Percentiles rank a stretch among this genome's conserved stretches.
phyloP scores from a whole-genome alignment of 2,113 vertebrate genomes.

The Spea bombifrons region DNA sequence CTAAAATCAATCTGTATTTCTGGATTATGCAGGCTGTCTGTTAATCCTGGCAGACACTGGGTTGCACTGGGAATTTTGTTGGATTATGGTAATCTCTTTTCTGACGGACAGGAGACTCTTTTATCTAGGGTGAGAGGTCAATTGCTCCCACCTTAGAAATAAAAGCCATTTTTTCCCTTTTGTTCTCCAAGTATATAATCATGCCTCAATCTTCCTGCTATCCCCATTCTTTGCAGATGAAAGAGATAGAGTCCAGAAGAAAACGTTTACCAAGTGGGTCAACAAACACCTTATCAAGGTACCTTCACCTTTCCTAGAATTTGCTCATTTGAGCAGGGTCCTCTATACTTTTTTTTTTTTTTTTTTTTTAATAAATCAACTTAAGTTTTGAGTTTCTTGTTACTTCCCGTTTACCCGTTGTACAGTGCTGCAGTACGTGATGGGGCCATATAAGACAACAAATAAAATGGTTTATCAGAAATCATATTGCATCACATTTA shows the following conservation, averaged over 20 bases:
- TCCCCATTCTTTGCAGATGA: slow-evolving; percentile 74
- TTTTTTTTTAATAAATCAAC: neutral
- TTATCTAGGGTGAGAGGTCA: slow-evolving; percentile 2
- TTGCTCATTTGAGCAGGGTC: too few species aligned
- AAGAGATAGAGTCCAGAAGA: slow-evolving; percentile 97
- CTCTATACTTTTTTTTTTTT: neutral
- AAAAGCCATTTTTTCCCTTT: neutral
- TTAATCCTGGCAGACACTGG: slow-evolving; percentile 27
- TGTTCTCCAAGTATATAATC: neutral
- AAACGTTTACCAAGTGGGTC: slow-evolving; percentile 99
- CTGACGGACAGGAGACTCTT: slow-evolving; percentile 16
- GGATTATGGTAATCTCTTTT: slow-evolving; percentile 40
- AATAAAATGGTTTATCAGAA: too few species aligned
- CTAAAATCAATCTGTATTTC: neutral
- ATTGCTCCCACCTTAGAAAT: neutral
- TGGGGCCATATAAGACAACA: too few species aligned
- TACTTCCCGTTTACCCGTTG: too few species aligned
- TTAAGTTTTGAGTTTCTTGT: too few species aligned
- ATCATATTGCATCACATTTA: too few species aligned
- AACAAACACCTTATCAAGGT: slow-evolving; percentile 99
- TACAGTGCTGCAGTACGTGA: too few species aligned
- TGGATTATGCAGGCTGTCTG: slow-evolving; percentile 25
- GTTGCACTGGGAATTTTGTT: slow-evolving; percentile 18
- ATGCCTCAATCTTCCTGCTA: slow-evolving; percentile 16
- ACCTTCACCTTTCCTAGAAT: neutral